These are phyloP conservation scores for Alectura lathami DNA, from an alignment of 2,113 vertebrate genomes.

Conservation along the genomic window DNA sequence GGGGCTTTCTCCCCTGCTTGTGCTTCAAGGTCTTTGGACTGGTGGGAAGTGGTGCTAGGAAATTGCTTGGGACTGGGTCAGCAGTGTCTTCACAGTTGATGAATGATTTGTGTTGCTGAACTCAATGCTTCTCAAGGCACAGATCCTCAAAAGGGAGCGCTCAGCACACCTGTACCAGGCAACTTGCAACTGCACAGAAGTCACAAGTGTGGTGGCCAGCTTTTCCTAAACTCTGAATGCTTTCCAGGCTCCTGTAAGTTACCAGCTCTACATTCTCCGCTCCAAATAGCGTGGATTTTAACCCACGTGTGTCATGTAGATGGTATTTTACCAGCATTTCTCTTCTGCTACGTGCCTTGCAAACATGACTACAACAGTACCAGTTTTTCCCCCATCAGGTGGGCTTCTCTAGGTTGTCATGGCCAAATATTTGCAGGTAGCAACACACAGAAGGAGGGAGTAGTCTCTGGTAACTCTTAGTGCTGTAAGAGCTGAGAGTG, in stretches of 20 bases:
- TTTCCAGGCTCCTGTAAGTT: background rate
- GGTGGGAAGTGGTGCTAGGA: background rate
- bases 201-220: no score
- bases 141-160: background rate
- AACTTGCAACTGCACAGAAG: no score
- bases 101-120: background rate
- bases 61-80: background rate
- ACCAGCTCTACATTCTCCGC: background rate
- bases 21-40: background rate
- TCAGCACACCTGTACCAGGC: background rate
- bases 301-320: no score
- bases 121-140: background rate
- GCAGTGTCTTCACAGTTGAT: accelerated
- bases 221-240: background rate
- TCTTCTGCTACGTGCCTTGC: background rate
- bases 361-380: background rate
- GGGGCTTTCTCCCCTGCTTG: background rate
- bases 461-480: accelerated
- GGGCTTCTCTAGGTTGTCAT: background rate
- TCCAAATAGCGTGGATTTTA: background rate
- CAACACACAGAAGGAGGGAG: background rate
- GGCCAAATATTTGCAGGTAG: background rate
- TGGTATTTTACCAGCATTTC: background rate
- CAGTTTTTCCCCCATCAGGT: accelerated
- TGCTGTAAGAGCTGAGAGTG: background rate